Conservation (phyloP, 2,113 vertebrate genomes). For the Ameiurus melas region DNA sequence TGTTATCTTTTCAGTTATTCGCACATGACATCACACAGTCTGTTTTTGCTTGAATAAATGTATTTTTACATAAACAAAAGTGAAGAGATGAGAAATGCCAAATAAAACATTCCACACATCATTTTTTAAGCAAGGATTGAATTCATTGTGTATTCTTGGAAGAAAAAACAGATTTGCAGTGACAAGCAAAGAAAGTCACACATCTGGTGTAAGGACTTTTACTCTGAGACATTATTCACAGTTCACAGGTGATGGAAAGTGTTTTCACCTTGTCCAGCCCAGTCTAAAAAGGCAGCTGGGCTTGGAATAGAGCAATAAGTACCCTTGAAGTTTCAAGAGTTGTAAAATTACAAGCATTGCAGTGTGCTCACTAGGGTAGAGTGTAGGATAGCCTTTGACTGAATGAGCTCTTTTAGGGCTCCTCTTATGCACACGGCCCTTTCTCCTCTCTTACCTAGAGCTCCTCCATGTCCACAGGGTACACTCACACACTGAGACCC, state of each 20-base stretch:
- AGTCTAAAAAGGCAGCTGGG: constrained; percentile 48
- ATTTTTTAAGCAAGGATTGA: constrained; percentile 25
- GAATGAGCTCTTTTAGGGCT: constrained; percentile 59
- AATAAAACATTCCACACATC: constrained; percentile 60
- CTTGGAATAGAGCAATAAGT: constrained; percentile 17
- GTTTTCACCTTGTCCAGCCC: constrained; percentile 44
- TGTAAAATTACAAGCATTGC: constrained; percentile 57
- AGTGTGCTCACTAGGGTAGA: constrained; percentile 62
- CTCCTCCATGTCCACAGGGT: constrained; percentile 27
- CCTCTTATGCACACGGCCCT: constrained; percentile 37
- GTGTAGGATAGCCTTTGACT: constrained; percentile 48
- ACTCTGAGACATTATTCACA: constrained; percentile 26
- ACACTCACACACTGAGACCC: constrained; percentile 24
- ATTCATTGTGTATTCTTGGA: constrained; percentile 21
- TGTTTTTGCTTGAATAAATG: constrained; percentile 48
- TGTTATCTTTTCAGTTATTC: constrained; percentile 9
- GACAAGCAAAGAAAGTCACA: not conserved
- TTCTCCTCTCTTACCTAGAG: constrained; percentile 54
- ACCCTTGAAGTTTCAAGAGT: constrained; percentile 58
- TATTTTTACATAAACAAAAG: constrained; percentile 16
- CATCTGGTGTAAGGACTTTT: not conserved
- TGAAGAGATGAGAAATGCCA: constrained; percentile 45
- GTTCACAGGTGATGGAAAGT: constrained; percentile 53
- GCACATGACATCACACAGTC: constrained; percentile 39
- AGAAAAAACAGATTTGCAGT: not conserved